phyloP scores from a whole-genome alignment of 1,140 invertebrate species.

The Drosophila eugracilis region DNA sequence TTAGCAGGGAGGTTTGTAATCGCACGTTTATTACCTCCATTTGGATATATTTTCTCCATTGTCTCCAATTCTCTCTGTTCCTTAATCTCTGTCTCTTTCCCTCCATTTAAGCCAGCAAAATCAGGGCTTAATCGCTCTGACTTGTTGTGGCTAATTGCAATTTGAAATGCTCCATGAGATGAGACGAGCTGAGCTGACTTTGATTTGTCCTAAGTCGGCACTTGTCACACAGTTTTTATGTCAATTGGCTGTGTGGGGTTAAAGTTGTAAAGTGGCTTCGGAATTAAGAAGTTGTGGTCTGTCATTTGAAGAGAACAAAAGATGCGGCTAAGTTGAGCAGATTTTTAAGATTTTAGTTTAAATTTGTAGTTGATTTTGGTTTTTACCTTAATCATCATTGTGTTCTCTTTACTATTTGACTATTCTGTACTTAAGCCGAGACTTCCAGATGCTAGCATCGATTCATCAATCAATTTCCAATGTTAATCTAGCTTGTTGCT shows the following conservation, averaged over 20 bases:
- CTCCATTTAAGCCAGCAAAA: conserved; percentile 33
- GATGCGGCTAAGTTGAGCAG: too few species aligned
- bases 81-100: conserved; percentile 4
- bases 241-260: conserved; percentile 20
- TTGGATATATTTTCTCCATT: conserved; percentile 21
- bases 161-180: conserved; percentile 54
- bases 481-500: conserved; percentile 24
- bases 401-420: too few species aligned
- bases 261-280: background rate
- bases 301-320: too few species aligned
- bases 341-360: too few species aligned
- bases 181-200: conserved; percentile 45
- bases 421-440: background rate
- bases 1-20: conserved; percentile 48
- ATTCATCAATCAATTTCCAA: conserved; percentile 57
- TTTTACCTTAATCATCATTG: too few species aligned
- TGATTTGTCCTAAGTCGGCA: conserved; percentile 39
- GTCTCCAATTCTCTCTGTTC: background rate
- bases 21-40: conserved; percentile 57
- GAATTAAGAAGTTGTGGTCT: background rate
- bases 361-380: too few species aligned
- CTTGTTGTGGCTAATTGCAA: conserved; percentile 62
- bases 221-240: conserved; percentile 31
- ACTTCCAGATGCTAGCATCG: conserved; percentile 11
- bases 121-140: conserved; percentile 53